These are phyloP conservation scores for Cephalopterus ornatus DNA, from an alignment of 2,113 vertebrate species.

Conservation along the genomic window DNA sequence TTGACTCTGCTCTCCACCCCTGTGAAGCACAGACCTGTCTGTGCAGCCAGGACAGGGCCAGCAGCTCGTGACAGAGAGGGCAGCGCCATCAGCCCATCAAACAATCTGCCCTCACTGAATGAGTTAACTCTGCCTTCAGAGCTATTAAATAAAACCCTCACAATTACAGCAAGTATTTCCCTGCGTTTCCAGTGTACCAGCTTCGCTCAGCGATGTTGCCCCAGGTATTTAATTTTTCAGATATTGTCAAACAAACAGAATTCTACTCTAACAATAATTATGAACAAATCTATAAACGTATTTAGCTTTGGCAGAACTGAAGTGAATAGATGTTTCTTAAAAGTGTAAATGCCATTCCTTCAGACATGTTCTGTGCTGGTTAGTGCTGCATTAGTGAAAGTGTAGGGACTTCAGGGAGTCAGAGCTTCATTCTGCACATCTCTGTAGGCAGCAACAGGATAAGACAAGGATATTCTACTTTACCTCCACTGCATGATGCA, in stretches of 20 bases:
- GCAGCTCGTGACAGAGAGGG: background rate
- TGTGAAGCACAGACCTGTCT: background rate
- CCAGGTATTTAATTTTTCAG: slow-evolving; percentile 61
- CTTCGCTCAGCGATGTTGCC: background rate
- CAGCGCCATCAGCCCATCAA: background rate
- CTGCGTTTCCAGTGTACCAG: background rate
- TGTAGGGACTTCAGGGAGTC: background rate
- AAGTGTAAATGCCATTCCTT: slow-evolving; percentile 5
- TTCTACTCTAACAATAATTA: slow-evolving; percentile 63
- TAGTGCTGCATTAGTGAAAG: background rate
- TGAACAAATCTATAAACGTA: background rate
- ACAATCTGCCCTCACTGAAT: background rate
- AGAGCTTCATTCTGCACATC: background rate
- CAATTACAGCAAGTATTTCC: slow-evolving; percentile 21
- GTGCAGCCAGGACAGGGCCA: background rate
- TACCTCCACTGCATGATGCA: background rate
- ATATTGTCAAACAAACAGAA: slow-evolving; percentile 57
- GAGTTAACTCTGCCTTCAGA: background rate
- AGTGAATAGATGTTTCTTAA: background rate
- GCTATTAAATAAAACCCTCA: background rate
- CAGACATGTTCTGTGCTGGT: background rate
- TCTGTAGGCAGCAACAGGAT: fast-evolving
- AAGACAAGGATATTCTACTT: background rate
- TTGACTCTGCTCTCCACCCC: too few relatives aligned
- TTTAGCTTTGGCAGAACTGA: slow-evolving; percentile 35